These are phyloP conservation scores for Hypselothyrea guttata DNA, from an alignment of 2,888 invertebrate genomes.

Conservation along the genomic window DNA sequence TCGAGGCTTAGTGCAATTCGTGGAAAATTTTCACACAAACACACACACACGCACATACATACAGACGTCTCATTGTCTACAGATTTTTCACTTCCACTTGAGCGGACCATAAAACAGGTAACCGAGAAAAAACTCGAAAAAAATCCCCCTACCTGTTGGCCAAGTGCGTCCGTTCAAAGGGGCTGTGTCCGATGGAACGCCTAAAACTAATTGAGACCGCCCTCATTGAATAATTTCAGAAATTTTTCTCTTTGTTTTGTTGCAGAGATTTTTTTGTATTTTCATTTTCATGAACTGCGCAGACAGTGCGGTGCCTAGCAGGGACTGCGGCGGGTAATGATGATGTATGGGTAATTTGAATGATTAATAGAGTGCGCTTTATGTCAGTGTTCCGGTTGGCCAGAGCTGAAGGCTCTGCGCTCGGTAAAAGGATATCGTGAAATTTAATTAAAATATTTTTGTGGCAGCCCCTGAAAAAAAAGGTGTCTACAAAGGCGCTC, in stretches of 20 bases:
- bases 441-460: constrained; percentile 76
- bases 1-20: constrained; percentile 61
- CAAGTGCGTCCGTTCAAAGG: constrained; percentile 17
- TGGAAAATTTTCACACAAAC: constrained; percentile 42
- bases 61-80: constrained; percentile 55
- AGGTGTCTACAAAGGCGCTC: constrained; percentile 32
- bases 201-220: constrained; percentile 79
- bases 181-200: constrained; percentile 37
- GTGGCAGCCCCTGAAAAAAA: constrained; percentile 42
- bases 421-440: constrained; percentile 44
- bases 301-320: constrained; percentile 64
- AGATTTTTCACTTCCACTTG: constrained; percentile 70
- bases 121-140: constrained; percentile 20
- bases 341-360: constrained; percentile 76
- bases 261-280: constrained; percentile 41
- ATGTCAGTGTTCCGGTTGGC: constrained; percentile 66
- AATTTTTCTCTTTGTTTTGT: constrained; percentile 44
- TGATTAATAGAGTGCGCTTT: constrained; percentile 70
- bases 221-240: constrained; percentile 75
- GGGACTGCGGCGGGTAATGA: constrained; percentile 60
- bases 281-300: constrained; percentile 23
- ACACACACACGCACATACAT: constrained; percentile 11
- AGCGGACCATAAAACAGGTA: constrained; percentile 58
- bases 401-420: constrained; percentile 33
- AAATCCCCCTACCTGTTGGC: constrained; percentile 53